Base-by-base conservation (phyloP, 2,797 vertebrate genomes). In the Coranthus polyacanthus region DNA sequence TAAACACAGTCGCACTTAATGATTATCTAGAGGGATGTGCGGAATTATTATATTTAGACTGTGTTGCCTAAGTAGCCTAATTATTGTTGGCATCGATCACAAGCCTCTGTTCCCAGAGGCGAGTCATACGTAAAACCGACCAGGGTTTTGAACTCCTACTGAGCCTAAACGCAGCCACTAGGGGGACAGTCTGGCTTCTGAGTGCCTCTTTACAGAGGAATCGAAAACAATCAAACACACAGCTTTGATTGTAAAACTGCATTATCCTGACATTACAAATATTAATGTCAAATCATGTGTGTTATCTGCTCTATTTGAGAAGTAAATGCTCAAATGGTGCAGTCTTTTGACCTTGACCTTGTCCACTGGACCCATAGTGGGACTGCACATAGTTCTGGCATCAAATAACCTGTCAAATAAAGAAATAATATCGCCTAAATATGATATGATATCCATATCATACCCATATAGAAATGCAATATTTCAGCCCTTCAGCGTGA, bases 121-220 rank as follows among this genome's bases (percentile, higher is more conserved):
- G 37, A 44, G 46, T 42, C 16, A 17, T 46, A 39, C 5, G 2
- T 32, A 49, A 39, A 59, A 2, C 22, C 41, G 9, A 12, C 1
- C 21, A 20, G 20, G 5, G 4, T 38, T 39, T 50, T 29, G 5
- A 65, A 6, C 17, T 43, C 17, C 22, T 63, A 26, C 16, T 20
- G 9, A 43, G 16, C 29, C 45, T n/a, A 41, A 44, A 50, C 15
- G 1, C 45, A 52, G 42, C 55, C 74, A 72, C 77, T 52, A 73
- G 56, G 37, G 46, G 26, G 60, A 49, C 41, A 52, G 2, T 34
- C 17, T 59, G 39, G 45, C 44, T 43, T 63, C n/a, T n/a, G 4
- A 32, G n/a, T n/a, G n/a, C n/a, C n/a, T n/a, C n/a, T n/a, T n/a
- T n/a, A 39, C 16, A 20, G 20, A 13, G 56, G 5, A 42, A 16